A percentile compares a stretch with the other conserved stretches of the same genome.
These are phyloP conservation scores for Anthopleura sola DNA, from an alignment of 64 coral and sea anemone species.

Conservation along the genomic window DNA sequence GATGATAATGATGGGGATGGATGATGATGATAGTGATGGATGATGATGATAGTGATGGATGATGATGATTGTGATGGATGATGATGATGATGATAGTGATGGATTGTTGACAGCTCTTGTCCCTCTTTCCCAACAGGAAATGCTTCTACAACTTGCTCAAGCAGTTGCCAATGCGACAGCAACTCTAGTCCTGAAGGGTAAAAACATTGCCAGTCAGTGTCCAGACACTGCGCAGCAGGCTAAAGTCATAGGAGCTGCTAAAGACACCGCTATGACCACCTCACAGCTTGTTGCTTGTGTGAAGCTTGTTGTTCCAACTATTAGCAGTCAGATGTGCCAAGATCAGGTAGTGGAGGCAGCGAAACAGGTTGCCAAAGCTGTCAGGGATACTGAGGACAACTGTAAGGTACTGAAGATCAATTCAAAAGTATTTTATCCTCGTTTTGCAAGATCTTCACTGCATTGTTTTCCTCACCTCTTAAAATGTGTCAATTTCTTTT, in stretches of 20 bases:
- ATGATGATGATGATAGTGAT: neutral
- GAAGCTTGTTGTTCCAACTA: conserved; percentile 87
- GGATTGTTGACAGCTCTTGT: neutral
- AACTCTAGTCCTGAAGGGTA: conserved; percentile 90
- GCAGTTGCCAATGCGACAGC: conserved; percentile 95
- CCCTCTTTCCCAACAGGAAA: conserved; percentile 55
- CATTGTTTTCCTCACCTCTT: neutral
- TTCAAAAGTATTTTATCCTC: too few relatives aligned
- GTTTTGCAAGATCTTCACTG: neutral
- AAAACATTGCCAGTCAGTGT: conserved; percentile 90
- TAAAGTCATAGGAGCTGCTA: conserved; percentile 89
- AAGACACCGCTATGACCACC: conserved; percentile 98
- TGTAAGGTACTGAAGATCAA: conserved; percentile 57
- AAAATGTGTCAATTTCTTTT: neutral
- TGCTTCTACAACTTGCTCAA: conserved; percentile 88
- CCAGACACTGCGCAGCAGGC: conserved; percentile 69
- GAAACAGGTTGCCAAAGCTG: conserved; percentile 92
- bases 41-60: neutral
- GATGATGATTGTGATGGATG: neutral
- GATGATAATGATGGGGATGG: neutral
- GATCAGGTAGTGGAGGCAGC: conserved; percentile 95
- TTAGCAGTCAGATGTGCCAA: conserved; percentile 94
- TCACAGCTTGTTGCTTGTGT: conserved; percentile 95
- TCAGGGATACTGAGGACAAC: conserved; percentile 85
- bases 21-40: neutral